Evolutionary conservation across 2,888 invertebrate species (phyloP).

Genomic region (Teleiodes luculella): DNA sequence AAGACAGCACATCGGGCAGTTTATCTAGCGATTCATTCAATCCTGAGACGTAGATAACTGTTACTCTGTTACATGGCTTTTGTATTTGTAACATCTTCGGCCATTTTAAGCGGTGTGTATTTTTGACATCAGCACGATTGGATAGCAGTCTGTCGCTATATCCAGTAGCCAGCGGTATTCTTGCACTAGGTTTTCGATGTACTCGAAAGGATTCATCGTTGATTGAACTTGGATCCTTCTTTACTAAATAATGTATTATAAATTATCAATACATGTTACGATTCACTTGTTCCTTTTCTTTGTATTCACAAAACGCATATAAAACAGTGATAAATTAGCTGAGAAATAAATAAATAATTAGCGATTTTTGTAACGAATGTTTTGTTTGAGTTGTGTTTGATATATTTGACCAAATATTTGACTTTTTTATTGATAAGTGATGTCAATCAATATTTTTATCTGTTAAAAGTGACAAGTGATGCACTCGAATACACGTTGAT

Average conservation of each 20-base stretch:
- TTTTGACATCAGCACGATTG: conserved; percentile 54
- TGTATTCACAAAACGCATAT: no score
- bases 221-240: background rate
- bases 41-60: background rate
- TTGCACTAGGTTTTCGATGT: conserved; percentile 45
- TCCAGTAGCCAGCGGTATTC: conserved; percentile 63
- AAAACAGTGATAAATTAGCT: no score
- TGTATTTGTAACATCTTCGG: conserved; percentile 20
- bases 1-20: background rate
- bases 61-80: conserved; percentile 42
- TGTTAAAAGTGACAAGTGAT: no score
- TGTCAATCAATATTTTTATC: no score
- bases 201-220: conserved; percentile 53
- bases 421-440: no score
- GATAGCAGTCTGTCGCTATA: conserved; percentile 57
- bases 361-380: background rate
- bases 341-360: no score
- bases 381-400: no score
- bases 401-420: no score
- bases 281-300: no score
- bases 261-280: background rate
- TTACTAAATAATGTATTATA: background rate
- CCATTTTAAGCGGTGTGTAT: conserved; percentile 47
- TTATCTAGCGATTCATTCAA: background rate
- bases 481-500: no score